Evolutionary conservation across 2,797 vertebrate species (phyloP).

Genomic region (Tragelaphus eurycerus): DNA sequence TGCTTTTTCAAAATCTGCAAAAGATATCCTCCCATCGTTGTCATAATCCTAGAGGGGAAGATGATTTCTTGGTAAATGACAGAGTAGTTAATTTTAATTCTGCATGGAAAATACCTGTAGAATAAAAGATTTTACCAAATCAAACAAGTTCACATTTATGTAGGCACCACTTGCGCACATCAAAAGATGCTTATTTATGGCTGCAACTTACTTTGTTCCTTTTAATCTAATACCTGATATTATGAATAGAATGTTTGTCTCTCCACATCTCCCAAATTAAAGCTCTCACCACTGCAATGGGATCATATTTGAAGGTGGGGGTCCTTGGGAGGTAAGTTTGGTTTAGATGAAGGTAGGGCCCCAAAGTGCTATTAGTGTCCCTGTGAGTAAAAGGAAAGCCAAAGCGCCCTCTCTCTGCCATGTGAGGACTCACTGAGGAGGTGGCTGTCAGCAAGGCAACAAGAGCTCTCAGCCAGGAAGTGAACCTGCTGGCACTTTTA

Average conservation of each 20-base stretch:
- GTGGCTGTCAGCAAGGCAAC: not conserved
- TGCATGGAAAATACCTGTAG: not conserved
- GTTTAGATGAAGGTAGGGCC: not conserved
- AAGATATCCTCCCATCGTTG: constrained; percentile 91
- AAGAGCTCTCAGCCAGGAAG: not conserved
- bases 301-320: not conserved
- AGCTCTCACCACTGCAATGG: not conserved
- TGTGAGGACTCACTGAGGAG: not conserved
- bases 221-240: not conserved
- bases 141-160: not conserved
- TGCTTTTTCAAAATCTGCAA: constrained; percentile 90
- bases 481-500: not conserved
- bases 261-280: not conserved
- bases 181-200: not conserved
- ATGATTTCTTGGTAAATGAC: constrained; percentile 15
- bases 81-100: not conserved
- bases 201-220: not conserved
- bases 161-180: not conserved
- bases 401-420: not conserved
- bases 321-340: not conserved
- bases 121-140: not conserved
- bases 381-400: not conserved
- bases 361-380: not conserved
- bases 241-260: not conserved
- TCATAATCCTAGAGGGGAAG: constrained; percentile 88